These are phyloP conservation scores for Poeciliopsis paucimaculata DNA, from an alignment of 2,797 vertebrate species.

Conservation along the genomic window DNA sequence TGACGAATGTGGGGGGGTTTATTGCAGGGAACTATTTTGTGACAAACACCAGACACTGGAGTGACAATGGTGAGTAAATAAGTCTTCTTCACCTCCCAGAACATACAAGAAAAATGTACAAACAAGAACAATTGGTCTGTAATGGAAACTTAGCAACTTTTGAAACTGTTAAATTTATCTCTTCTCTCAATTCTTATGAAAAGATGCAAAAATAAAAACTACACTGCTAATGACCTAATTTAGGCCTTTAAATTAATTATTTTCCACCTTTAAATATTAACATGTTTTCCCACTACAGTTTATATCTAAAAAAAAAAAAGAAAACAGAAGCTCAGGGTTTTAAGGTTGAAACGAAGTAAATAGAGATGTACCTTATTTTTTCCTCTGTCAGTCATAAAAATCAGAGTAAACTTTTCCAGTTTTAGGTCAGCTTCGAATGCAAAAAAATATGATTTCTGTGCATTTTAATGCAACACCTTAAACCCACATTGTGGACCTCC, in stretches of 20 bases:
- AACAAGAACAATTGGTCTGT: conserved; percentile 5
- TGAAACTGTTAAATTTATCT: neutral
- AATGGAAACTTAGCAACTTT: conserved; percentile 2
- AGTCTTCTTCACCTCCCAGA: conserved; percentile 6
- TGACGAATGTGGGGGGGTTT: too few species aligned
- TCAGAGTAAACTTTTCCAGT: neutral
- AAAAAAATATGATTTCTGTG: neutral
- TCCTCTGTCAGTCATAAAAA: neutral
- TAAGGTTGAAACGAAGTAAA: neutral
- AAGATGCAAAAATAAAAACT: neutral
- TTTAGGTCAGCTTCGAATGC: neutral
- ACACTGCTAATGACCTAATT: neutral
- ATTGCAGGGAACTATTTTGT: conserved; percentile 16
- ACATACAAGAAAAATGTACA: neutral
- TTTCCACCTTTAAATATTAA: neutral
- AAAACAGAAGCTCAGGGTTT: neutral
- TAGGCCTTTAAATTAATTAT: neutral
- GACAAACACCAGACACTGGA: conserved; percentile 10
- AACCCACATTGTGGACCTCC: neutral
- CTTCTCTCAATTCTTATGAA: neutral
- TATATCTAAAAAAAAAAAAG: neutral
- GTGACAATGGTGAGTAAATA: conserved; percentile 12
- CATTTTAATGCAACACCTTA: neutral
- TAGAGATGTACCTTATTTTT: neutral
- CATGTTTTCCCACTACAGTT: neutral